These are phyloP conservation scores for Electrona antarctica DNA, from an alignment of 2,113 vertebrate genomes.

Conservation along the genomic window DNA sequence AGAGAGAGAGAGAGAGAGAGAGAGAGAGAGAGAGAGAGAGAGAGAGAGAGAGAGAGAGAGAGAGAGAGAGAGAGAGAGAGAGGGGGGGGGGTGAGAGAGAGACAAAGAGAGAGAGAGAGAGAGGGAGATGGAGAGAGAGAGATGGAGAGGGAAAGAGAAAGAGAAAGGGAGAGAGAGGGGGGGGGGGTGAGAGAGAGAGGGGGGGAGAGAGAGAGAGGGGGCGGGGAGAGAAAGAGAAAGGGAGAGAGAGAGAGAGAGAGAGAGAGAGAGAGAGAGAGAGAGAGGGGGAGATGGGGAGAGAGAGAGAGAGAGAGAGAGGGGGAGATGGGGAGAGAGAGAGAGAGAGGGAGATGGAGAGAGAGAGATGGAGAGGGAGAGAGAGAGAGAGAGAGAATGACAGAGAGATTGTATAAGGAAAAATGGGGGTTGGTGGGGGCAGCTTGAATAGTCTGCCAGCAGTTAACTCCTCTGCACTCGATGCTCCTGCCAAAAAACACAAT, in stretches of 20 bases:
- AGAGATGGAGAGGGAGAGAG: not conserved
- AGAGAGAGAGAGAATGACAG: slow-evolving; percentile 20
- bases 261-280: too few species aligned
- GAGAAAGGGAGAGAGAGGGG: slow-evolving; percentile 15
- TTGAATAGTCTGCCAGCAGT: slow-evolving; percentile 75
- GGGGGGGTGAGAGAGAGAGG: too few species aligned
- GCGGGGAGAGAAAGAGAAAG: slow-evolving; percentile 13
- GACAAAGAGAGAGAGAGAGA: not conserved
- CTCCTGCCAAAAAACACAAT: slow-evolving; percentile 57
- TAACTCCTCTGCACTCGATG: slow-evolving; percentile 55
- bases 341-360: too few species aligned
- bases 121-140: too few species aligned
- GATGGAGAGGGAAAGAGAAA: not conserved
- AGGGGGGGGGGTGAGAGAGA: not conserved
- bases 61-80: slow-evolving; percentile 21
- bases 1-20: not conserved
- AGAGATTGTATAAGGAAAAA: slow-evolving; percentile 23
- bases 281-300: not conserved
- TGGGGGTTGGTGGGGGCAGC: slow-evolving; percentile 44
- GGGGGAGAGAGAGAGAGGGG: slow-evolving; percentile 16
- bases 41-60: too few species aligned
- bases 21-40: too few species aligned
- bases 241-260: not conserved
- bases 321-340: not conserved
- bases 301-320: not conserved